These are phyloP conservation scores for Tapirus indicus DNA, from an alignment of 2,797 vertebrate species.

Conservation along the genomic window DNA sequence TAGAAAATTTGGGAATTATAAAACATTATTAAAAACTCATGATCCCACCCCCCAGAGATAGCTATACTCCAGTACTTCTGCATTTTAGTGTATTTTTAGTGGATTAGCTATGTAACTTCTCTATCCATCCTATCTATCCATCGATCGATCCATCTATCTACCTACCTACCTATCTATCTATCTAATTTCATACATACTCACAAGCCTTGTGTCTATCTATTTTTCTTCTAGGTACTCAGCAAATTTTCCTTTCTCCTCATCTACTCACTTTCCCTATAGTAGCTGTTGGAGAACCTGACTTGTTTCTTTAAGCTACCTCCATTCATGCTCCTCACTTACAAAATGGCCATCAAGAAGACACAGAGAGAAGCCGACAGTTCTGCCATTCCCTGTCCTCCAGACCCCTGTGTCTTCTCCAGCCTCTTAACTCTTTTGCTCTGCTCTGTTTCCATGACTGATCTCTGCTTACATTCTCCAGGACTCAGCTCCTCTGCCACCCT, in stretches of 20 bases:
- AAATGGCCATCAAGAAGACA: not conserved
- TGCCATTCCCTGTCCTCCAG: not conserved
- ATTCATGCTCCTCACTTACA: too few species aligned
- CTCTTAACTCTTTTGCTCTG: fast-evolving
- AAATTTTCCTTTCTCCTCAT: not conserved
- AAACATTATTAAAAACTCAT: not conserved
- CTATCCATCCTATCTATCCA: not conserved
- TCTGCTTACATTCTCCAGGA: not conserved
- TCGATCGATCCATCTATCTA: not conserved
- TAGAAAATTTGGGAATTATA: conserved; percentile 16
- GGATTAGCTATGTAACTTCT: not conserved
- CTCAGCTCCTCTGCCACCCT: not conserved
- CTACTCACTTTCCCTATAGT: not conserved
- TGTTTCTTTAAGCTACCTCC: not conserved
- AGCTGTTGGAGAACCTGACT: not conserved
- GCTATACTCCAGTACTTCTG: not conserved
- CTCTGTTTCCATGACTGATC: not conserved
- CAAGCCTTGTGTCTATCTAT: not conserved
- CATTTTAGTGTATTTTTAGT: not conserved
- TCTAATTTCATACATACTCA: not conserved
- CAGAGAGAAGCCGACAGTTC: not conserved
- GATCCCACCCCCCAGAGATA: not conserved
- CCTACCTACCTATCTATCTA: too few species aligned
- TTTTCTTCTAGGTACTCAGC: not conserved
- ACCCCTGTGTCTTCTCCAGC: not conserved